Evolutionary conservation across 2,797 vertebrate species (phyloP).

Genomic region (Pangasius djambal): DNA sequence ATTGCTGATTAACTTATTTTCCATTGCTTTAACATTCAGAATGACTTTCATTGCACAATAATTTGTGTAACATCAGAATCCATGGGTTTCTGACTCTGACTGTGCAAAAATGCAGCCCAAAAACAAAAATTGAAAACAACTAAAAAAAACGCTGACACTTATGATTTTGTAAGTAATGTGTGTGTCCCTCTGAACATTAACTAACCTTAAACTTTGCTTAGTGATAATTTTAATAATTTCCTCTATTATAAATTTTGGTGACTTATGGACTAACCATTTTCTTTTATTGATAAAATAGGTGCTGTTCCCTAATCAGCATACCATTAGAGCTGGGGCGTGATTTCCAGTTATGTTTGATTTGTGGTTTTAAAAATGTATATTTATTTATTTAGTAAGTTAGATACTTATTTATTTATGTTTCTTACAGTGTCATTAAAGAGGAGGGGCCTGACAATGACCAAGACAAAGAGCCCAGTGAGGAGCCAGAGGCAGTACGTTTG

Average conservation of each 20-base stretch:
- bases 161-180: background rate
- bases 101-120: background rate
- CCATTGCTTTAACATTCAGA: background rate
- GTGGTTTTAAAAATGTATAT: background rate
- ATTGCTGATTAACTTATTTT: background rate
- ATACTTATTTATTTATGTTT: background rate
- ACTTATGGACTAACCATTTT: background rate
- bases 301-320: background rate
- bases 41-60: background rate
- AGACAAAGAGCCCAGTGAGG: constrained; percentile 79
- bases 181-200: background rate
- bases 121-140: background rate
- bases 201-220: background rate
- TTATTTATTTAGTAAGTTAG: background rate
- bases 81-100: background rate
- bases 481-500: constrained; percentile 79
- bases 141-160: background rate
- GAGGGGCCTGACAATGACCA: constrained; percentile 88
- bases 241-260: background rate
- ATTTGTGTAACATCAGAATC: background rate
- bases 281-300: constrained; percentile 9
- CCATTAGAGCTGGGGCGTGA: background rate
- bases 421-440: constrained; percentile 82
- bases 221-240: background rate
- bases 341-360: background rate